Evolutionary conservation across 2,888 invertebrate genomes (phyloP), one percentile per base, ranked within the genome.

Genomic region (Phaedon cochleariae): DNA sequence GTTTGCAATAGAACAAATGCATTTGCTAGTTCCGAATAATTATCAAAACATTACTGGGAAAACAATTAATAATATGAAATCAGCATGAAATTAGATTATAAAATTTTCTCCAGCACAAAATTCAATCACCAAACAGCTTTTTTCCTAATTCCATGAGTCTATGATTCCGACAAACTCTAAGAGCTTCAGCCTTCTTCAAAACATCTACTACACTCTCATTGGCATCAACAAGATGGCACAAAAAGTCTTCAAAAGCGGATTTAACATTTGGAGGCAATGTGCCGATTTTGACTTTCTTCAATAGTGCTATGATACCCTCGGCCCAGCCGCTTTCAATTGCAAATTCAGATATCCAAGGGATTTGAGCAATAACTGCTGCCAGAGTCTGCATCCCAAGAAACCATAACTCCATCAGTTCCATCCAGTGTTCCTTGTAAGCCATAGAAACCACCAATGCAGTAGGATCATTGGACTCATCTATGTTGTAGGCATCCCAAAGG

Each of bases 321-420:
- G 94, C 92, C 95, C 96, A 96, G n/a, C 96, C 96, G 80, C 95
- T 95, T 77, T 96, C 96, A 66, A 96, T 90, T 3, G 94, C 92
- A 83, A 95, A 95, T 77, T 95, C 94, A 0, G 94, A 93, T 68
- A 95, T 90, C 95, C 95, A 95, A 2, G 95, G 94, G 67, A 95
- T 89, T 67, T 90, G 87, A 17, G 93, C 89, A 45, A 96, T 83
- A 90, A 77, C 94, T 90, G 74, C 74, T 9, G 80, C 74, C 87
- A 96, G 91, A 1, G 96, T 95, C 82, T 96, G 96, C 94, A 96
- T 95, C 20, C 96, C 96, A 67, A 96, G 85, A 83, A 95, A 96
- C 96, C 96, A 96, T 12, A 96, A 84, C 79, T 96, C 96, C 80
- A 92, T 92, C 65, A 96, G 87, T 81, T 96, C 95, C 85, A 90